Conservation (phyloP, 2,113 vertebrate genomes). For the Dasyornis broadbenti region DNA sequence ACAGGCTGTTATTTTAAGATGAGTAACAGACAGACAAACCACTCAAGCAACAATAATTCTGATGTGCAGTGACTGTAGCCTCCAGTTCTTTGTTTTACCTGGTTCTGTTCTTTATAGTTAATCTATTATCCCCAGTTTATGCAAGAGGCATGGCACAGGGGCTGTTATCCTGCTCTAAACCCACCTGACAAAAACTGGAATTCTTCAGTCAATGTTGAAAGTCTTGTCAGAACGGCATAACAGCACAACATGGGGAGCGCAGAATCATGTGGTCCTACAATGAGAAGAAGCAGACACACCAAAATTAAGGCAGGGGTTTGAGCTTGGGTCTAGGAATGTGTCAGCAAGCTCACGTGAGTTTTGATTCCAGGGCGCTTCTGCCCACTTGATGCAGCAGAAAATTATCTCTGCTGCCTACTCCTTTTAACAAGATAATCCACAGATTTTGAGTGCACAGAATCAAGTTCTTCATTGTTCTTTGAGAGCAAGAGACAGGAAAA, state of each 20-base stretch:
- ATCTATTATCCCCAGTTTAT: not conserved
- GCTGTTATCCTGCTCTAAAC: not conserved
- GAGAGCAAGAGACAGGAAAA: not conserved
- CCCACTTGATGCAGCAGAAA: not conserved
- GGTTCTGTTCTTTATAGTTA: not conserved
- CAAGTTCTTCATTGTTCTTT: not conserved
- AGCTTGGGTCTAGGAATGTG: not conserved
- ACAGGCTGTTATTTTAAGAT: not conserved
- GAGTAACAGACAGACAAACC: not conserved
- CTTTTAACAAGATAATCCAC: not conserved
- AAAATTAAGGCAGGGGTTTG: not conserved
- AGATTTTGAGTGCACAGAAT: not conserved
- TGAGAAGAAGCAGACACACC: not conserved
- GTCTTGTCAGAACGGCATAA: not conserved
- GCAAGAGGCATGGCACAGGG: accelerated
- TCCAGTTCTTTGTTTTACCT: not conserved
- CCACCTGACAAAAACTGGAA: not conserved
- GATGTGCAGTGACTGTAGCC: not conserved
- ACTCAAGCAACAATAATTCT: not conserved
- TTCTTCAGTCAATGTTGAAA: not conserved
- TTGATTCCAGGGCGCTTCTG: not conserved
- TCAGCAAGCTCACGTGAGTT: not conserved
- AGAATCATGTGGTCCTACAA: not conserved
- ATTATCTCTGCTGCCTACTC: not conserved
- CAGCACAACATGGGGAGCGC: accelerated